These are phyloP conservation scores for Drosophila subquinaria DNA, from an alignment of 2,888 invertebrate species.

Conservation along the genomic window DNA sequence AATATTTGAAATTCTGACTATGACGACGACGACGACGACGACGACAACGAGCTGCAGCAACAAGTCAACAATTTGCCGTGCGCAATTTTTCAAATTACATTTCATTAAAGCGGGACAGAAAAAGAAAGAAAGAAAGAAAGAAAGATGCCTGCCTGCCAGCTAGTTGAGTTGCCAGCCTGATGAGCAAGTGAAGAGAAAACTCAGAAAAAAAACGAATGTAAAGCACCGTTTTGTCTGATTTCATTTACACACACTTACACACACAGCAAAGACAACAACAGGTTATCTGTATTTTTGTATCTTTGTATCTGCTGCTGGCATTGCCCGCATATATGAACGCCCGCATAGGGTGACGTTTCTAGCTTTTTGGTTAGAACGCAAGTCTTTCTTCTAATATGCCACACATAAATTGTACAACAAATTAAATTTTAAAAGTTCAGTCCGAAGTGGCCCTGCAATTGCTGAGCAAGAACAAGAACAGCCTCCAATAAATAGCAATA, in stretches of 20 bases:
- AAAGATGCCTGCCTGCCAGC: conserved; percentile 11
- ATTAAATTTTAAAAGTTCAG: conserved; percentile 73
- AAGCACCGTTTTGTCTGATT: conserved; percentile 76
- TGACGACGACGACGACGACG: conserved; percentile 36
- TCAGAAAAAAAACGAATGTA: conserved; percentile 60
- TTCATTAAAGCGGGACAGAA: conserved; percentile 63
- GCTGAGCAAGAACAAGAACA: conserved; percentile 28
- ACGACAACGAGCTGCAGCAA: conserved; percentile 40
- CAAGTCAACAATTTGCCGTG: conserved; percentile 71
- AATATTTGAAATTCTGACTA: conserved; percentile 73
- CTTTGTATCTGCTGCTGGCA: conserved; percentile 45
- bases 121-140: conserved; percentile 16
- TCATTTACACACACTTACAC: conserved; percentile 45
- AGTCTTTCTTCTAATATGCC: conserved; percentile 65
- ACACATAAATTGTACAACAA: conserved; percentile 71
- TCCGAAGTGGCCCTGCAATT: conserved; percentile 51
- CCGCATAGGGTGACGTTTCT: conserved; percentile 54
- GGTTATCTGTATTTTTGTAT: conserved; percentile 64
- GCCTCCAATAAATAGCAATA: conserved; percentile 40
- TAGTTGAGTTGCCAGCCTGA: conserved; percentile 15
- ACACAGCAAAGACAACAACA: conserved; percentile 44
- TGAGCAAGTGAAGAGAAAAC: conserved; percentile 36
- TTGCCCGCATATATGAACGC: conserved; percentile 69
- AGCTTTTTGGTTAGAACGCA: conserved; percentile 27
- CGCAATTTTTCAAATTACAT: conserved; percentile 79